phyloP scores from a whole-genome alignment of 2,888 invertebrate genomes.

The Tetranychus truncatus region DNA sequence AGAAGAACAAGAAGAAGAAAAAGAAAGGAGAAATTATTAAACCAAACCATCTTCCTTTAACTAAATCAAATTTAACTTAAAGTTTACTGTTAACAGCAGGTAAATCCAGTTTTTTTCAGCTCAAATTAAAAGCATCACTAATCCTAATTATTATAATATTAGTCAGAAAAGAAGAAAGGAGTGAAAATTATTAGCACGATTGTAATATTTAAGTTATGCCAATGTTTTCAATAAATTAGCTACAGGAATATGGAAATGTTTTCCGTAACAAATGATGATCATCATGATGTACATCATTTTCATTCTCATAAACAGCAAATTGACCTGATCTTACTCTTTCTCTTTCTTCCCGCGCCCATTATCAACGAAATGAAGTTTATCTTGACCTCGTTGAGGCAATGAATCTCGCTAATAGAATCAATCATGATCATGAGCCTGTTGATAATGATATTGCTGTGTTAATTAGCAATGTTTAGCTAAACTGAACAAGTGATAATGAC shows the following conservation, averaged over 20 bases:
- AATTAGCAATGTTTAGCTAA: background rate
- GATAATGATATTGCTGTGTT: background rate
- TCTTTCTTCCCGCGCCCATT: background rate
- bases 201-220: background rate
- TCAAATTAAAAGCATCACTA: too few species aligned
- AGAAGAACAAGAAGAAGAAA: background rate
- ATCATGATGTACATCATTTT: background rate
- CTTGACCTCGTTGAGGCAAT: background rate
- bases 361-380: background rate
- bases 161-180: background rate
- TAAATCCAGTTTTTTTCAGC: background rate
- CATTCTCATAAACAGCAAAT: background rate
- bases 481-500: background rate
- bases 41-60: background rate
- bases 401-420: background rate
- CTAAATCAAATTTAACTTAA: background rate
- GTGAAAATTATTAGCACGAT: background rate
- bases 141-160: too few species aligned
- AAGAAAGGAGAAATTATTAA: too few species aligned
- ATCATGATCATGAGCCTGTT: background rate
- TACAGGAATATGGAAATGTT: background rate
- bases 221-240: background rate
- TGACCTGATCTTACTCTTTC: background rate
- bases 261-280: background rate
- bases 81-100: background rate